These are phyloP conservation scores for Gadus macrocephalus DNA, from an alignment of 2,113 vertebrate species.

Conservation along the genomic window DNA sequence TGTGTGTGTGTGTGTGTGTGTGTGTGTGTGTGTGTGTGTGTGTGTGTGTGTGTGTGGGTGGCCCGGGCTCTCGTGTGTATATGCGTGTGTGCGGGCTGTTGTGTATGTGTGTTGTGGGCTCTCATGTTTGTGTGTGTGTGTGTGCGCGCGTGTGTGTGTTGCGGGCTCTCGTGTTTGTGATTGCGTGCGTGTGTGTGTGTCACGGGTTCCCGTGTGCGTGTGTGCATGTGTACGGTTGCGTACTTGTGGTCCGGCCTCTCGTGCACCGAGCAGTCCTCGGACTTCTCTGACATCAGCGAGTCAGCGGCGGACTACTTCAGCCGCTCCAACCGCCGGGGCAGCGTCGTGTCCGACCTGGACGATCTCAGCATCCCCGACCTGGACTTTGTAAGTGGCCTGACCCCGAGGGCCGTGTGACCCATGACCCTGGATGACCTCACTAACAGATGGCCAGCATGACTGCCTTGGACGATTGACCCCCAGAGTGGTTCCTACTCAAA, in stretches of 20 bases:
- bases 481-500: too few relatives aligned
- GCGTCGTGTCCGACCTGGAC: conserved; percentile 87
- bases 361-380: conserved; percentile 81
- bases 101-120: too few relatives aligned
- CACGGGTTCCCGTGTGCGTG: background rate
- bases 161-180: too few relatives aligned
- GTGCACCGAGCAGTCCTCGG: conserved; percentile 68
- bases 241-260: conserved; percentile 8
- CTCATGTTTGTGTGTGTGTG: too few relatives aligned
- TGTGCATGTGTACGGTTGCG: background rate
- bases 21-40: background rate
- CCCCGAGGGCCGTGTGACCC: conserved; percentile 9
- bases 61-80: too few relatives aligned
- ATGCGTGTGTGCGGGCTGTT: too few relatives aligned
- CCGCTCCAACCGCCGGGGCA: conserved; percentile 86
- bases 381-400: conserved; percentile 80
- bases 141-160: too few relatives aligned
- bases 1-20: too few relatives aligned
- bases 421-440: background rate
- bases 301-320: conserved; percentile 95
- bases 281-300: conserved; percentile 84
- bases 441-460: background rate
- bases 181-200: background rate
- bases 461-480: too few relatives aligned
- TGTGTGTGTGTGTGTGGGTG: background rate